A percentile compares a stretch with the other conserved stretches of the same genome.
Evolutionary conservation across 2,888 invertebrate genomes (phyloP).

Genomic region (Tinea semifulvella): DNA sequence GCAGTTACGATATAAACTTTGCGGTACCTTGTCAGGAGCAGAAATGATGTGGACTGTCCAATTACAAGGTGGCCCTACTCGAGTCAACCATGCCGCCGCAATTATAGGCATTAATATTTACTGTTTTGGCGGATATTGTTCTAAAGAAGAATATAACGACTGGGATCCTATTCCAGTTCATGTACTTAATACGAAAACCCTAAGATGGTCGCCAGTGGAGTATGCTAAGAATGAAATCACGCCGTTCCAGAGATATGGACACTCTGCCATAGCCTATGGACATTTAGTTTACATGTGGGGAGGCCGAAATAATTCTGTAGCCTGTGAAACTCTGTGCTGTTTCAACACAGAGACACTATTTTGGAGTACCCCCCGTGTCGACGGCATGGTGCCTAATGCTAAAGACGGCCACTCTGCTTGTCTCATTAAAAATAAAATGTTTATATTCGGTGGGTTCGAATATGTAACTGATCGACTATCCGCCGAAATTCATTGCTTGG

Average conservation of each 20-base stretch:
- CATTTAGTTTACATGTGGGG: constrained; percentile 89
- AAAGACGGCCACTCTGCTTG: constrained; percentile 94
- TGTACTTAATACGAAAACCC: constrained; percentile 78
- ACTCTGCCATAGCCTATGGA: constrained; percentile 85
- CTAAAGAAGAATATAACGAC: constrained; percentile 79
- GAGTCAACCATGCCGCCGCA: constrained; percentile 92
- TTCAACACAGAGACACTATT: constrained; percentile 77
- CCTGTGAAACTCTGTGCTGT: constrained; percentile 82
- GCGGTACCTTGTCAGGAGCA: too few species aligned
- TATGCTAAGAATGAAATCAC: constrained; percentile 58
- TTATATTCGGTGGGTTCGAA: constrained; percentile 91
- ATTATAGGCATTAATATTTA: constrained; percentile 81
- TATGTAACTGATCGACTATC: constrained; percentile 84
- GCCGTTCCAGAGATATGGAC: constrained; percentile 90
- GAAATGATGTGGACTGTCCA: constrained; percentile 85
- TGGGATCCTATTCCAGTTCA: constrained; percentile 87
- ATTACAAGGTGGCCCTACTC: constrained; percentile 88
- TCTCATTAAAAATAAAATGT: constrained; percentile 81
- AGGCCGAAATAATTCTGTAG: constrained; percentile 84
- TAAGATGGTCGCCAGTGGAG: constrained; percentile 67
- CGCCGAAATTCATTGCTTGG: constrained; percentile 77
- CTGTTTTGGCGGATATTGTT: constrained; percentile 93
- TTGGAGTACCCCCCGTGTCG: constrained; percentile 73
- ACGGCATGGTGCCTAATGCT: constrained; percentile 79
- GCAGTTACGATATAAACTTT: too few species aligned